phyloP scores from a whole-genome alignment of 2,797 vertebrate genomes.

The Adelosebastes latens region DNA sequence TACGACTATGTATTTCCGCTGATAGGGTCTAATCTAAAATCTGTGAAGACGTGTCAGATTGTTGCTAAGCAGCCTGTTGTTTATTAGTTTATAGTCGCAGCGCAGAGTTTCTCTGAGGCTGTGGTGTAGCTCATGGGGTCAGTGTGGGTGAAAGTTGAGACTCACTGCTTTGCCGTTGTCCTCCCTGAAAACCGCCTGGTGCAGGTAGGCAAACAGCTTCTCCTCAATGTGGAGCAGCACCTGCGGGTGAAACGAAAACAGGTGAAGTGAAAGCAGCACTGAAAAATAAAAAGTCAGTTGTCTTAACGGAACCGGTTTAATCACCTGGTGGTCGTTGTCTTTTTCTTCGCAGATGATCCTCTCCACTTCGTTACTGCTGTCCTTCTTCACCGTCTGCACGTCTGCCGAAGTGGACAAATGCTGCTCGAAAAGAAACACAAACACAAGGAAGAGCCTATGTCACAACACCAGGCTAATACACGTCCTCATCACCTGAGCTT shows the following conservation, averaged over 20 bases:
- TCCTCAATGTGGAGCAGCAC: slow-evolving; percentile 85
- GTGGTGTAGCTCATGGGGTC: not conserved
- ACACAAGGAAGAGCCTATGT: not conserved
- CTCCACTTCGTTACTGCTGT: slow-evolving; percentile 80
- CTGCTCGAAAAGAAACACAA: slow-evolving; percentile 66
- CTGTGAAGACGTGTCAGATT: not conserved
- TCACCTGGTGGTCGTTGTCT: slow-evolving; percentile 82
- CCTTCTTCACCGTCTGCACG: slow-evolving; percentile 78
- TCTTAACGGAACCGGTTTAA: fast-evolving
- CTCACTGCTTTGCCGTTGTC: slow-evolving; percentile 83
- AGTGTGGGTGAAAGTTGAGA: slow-evolving; percentile 10
- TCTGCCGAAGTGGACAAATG: slow-evolving; percentile 79
- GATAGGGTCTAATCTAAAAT: slow-evolving; percentile 35
- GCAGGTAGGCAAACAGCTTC: slow-evolving; percentile 83
- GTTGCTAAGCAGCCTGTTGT: not conserved
- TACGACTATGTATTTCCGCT: not conserved
- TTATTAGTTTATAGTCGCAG: not conserved
- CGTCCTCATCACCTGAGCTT: not conserved
- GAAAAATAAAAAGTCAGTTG: not conserved
- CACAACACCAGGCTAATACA: not conserved
- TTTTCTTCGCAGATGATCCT: slow-evolving; percentile 85
- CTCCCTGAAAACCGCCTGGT: slow-evolving; percentile 83
- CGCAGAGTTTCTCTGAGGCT: not conserved
- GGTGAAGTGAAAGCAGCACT: not conserved
- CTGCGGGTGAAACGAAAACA: slow-evolving; percentile 50